Evolutionary conservation across 2,888 invertebrate genomes (phyloP), one percentile per base, ranked within the genome.

Genomic region (Campoletis raptor): DNA sequence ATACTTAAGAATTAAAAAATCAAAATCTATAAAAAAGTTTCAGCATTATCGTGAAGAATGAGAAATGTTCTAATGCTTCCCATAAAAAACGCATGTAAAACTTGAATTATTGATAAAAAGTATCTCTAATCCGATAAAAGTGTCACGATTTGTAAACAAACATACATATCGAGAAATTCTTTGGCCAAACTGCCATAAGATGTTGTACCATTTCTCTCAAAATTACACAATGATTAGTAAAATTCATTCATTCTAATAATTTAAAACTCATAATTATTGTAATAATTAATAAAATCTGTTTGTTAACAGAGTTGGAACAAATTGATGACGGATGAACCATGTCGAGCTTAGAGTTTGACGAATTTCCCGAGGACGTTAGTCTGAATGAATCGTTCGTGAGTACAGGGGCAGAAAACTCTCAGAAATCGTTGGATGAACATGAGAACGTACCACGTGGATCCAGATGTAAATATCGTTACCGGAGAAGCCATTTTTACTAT

Each of bases 401-500:
- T 40, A 87, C 85, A 5, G 84, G 78, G 18, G 90, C 78, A 7
- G 92, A 92, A 45, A 88, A 89, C 78, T 57, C 85, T 18, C 89
- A 89, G 57, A 89, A 89, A 73, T 87, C 87, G 10, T 85, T 87
- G 79, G 89, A 89, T 18, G 88, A 89, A 64, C 48, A 76, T 21
- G 92, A 92, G 9, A 88, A 80, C 67, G 86, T 78, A 18, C 45
- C 74, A 3, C 91, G 86, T 97, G 94, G 98, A 99, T 93, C 97
- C 98, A 0, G 98, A 98, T 89, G 96, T 98, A 3, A 96, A 95
- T 88, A 94, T 98, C 8, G 95, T 98, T 0, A 97, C 97, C 74
- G 96, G 96, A 85, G 98, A 99, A 92, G 97, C 98, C 0, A 96
- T 97, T 0, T 97, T 98, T 92, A 94, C 97, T 72, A 96, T 98